These are phyloP conservation scores for Uria aalge DNA, from an alignment of 2,113 vertebrate species.

Conservation along the genomic window DNA sequence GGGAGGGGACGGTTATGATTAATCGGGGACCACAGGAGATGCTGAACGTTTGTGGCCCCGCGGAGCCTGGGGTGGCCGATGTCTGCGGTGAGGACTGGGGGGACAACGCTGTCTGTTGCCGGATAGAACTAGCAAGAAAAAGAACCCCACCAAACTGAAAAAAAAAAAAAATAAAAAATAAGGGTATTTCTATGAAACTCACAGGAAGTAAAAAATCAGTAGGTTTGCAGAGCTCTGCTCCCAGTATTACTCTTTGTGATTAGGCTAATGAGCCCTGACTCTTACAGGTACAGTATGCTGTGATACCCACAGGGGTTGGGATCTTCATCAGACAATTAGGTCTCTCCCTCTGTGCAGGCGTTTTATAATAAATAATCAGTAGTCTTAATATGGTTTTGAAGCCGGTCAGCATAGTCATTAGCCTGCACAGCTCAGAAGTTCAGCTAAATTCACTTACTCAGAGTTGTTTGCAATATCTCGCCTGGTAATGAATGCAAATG, in stretches of 20 bases:
- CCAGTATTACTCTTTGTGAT: conserved; percentile 56
- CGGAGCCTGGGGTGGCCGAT: background rate
- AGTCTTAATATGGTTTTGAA: conserved; percentile 39
- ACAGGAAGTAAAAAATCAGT: conserved; percentile 10
- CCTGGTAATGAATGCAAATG: background rate
- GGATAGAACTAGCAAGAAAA: background rate
- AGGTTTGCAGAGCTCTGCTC: conserved; percentile 38
- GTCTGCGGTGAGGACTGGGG: background rate
- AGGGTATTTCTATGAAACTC: background rate
- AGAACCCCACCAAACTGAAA: background rate
- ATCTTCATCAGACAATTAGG: conserved; percentile 71
- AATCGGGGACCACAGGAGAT: conserved; percentile 32
- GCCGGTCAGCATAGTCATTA: conserved; percentile 48
- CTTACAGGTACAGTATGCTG: conserved; percentile 62
- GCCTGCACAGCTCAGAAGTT: conserved; percentile 17
- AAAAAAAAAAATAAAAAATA: background rate
- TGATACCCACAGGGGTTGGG: conserved; percentile 67
- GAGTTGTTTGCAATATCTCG: background rate
- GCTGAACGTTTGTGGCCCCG: background rate
- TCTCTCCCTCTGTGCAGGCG: conserved; percentile 63
- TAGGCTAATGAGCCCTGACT: conserved; percentile 70
- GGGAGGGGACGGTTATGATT: background rate
- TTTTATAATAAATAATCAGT: conserved; percentile 67
- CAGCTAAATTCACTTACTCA: conserved; percentile 13
- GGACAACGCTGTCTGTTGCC: background rate